Conservation (phyloP, 2,888 invertebrate species). For the Tipula vernalis region DNA sequence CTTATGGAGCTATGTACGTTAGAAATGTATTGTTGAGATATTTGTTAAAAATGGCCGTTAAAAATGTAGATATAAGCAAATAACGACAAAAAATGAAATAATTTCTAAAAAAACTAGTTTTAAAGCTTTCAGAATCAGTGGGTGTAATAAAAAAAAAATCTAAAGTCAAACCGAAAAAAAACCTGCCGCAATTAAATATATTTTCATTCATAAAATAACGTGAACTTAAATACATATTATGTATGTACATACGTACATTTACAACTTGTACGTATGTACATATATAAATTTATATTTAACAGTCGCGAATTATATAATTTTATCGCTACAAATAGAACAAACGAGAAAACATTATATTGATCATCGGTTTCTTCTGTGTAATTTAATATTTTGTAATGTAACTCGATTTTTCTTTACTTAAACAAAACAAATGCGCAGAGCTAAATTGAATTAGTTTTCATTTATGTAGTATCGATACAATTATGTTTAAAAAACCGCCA, state of each 20-base stretch:
- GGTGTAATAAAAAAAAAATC: neutral
- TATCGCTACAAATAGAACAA: neutral
- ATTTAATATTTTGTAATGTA: neutral
- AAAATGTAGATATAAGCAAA: neutral
- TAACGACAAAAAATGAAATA: neutral
- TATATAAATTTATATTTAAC: no score
- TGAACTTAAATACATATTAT: neutral
- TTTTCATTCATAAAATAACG: neutral
- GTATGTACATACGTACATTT: neutral
- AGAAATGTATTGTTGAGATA: neutral
- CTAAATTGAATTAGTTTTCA: neutral
- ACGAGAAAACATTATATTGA: neutral
- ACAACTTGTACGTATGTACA: no score
- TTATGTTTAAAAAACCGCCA: neutral
- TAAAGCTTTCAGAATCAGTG: neutral
- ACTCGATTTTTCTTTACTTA: neutral
- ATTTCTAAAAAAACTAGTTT: neutral
- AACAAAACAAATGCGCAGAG: neutral
- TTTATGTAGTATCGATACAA: neutral
- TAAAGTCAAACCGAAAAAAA: neutral
- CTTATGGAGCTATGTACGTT: neutral
- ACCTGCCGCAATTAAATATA: neutral
- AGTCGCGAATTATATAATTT: neutral
- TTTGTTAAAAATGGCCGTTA: neutral
- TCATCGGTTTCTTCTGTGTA: neutral